These are phyloP conservation scores for Hydrolagus affinis DNA, from an alignment of 2,113 vertebrate genomes.

Conservation along the genomic window DNA sequence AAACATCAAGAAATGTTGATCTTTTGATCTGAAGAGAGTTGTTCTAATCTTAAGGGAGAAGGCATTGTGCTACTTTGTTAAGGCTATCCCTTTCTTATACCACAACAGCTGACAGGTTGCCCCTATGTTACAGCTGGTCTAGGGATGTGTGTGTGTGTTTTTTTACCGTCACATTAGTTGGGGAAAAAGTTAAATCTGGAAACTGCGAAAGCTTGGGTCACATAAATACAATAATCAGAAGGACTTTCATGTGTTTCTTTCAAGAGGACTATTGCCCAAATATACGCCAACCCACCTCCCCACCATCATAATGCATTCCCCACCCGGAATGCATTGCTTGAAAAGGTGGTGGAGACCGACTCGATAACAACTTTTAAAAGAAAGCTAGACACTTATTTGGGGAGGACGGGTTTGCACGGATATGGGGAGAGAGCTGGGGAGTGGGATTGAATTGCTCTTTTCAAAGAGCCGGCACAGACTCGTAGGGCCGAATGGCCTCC, in stretches of 20 bases:
- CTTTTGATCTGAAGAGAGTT: conserved; percentile 31
- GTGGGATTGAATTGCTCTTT: too few relatives aligned
- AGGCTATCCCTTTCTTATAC: conserved; percentile 19
- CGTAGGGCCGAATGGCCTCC: too few relatives aligned
- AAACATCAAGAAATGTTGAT: conserved; percentile 33
- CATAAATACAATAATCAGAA: conserved; percentile 10
- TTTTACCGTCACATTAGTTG: not conserved
- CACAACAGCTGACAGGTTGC: conserved; percentile 16
- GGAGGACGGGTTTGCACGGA: too few relatives aligned
- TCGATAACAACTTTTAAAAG: too few relatives aligned
- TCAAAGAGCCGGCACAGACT: too few relatives aligned
- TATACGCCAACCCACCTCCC: not conserved
- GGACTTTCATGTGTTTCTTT: not conserved
- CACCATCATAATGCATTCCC: too few relatives aligned
- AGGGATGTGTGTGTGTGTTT: not conserved
- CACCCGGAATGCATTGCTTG: too few relatives aligned
- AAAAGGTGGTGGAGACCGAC: too few relatives aligned
- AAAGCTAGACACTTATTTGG: too few relatives aligned
- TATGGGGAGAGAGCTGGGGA: too few relatives aligned
- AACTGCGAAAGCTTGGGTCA: not conserved
- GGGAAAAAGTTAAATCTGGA: conserved; percentile 6
- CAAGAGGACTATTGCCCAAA: not conserved
- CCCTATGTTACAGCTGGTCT: conserved; percentile 11
- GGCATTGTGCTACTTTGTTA: conserved; percentile 30
- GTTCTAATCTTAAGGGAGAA: conserved; percentile 31